Evolutionary conservation across 2,113 vertebrate species (phyloP).

Genomic region (Lasiurus borealis): DNA sequence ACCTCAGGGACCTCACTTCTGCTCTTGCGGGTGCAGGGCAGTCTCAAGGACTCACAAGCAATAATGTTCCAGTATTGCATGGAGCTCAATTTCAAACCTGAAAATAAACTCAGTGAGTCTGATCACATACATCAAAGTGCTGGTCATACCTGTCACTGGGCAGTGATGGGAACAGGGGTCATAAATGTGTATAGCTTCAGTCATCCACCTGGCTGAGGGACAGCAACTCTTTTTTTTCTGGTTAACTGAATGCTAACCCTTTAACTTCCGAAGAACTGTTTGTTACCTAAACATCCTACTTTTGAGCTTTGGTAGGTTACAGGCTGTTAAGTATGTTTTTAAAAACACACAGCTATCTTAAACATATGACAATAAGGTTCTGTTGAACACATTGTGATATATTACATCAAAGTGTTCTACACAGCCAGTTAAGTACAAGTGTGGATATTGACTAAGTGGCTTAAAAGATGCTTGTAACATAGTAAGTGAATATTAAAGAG

Average conservation of each 20-base stretch:
- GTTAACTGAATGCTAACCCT: background rate
- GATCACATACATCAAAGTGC: background rate
- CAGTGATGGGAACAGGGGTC: background rate
- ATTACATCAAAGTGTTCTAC: background rate
- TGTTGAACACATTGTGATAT: background rate
- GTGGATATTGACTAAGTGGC: background rate
- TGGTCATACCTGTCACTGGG: background rate
- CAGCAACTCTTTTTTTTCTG: background rate
- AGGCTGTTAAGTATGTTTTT: background rate
- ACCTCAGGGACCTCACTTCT: conserved; percentile 15
- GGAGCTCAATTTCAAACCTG: conserved; percentile 22
- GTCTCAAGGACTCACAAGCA: conserved; percentile 25
- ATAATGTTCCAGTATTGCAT: background rate
- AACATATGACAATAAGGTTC: background rate
- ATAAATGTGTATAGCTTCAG: background rate
- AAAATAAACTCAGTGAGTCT: conserved; percentile 28
- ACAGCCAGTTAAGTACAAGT: background rate
- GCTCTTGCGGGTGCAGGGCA: background rate
- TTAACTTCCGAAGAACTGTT: background rate
- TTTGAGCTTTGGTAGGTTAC: background rate
- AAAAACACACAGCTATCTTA: background rate
- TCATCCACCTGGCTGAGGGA: background rate
- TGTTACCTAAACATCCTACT: background rate
- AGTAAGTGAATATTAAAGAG: background rate
- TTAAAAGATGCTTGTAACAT: background rate